Conservation (phyloP, 1,140 invertebrate genomes). For the Eumaeus atala region DNA sequence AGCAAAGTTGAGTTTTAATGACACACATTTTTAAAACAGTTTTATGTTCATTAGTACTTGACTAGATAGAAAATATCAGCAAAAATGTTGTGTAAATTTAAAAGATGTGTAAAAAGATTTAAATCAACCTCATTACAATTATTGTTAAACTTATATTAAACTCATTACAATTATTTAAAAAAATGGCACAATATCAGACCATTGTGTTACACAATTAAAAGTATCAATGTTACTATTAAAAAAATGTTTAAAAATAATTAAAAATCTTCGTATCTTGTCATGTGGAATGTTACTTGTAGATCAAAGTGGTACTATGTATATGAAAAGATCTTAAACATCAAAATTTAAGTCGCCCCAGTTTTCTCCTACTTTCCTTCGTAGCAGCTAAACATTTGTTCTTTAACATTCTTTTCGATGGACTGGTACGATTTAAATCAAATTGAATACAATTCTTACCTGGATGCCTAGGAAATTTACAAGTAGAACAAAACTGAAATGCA, state of each 20-base stretch:
- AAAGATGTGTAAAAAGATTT: background rate
- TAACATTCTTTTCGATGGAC: constrained; percentile 56
- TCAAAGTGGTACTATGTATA: constrained; percentile 12
- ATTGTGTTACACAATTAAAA: constrained; percentile 22
- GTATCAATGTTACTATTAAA: constrained; percentile 17
- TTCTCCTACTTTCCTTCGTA: constrained; percentile 61
- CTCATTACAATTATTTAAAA: constrained; percentile 22
- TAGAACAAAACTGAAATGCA: constrained; percentile 55
- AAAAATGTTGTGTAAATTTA: background rate
- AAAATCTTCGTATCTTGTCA: constrained; percentile 41
- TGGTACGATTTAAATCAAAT: constrained; percentile 61
- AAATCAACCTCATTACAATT: constrained; percentile 10
- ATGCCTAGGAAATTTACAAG: constrained; percentile 53
- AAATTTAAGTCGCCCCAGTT: constrained; percentile 52
- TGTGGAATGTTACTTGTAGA: constrained; percentile 38
- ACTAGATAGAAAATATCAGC: too few species aligned
- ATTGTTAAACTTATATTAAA: constrained; percentile 18
- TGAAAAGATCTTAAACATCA: constrained; percentile 13
- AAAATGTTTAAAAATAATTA: constrained; percentile 25
- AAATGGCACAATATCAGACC: constrained; percentile 44
- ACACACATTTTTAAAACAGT: too few species aligned
- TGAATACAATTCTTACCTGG: constrained; percentile 50
- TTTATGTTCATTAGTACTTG: too few species aligned
- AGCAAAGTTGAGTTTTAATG: too few species aligned
- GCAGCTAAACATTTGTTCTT: constrained; percentile 49